These are phyloP conservation scores for Odontomachus brunneus DNA, from an alignment of 1,140 invertebrate genomes.

Conservation along the genomic window DNA sequence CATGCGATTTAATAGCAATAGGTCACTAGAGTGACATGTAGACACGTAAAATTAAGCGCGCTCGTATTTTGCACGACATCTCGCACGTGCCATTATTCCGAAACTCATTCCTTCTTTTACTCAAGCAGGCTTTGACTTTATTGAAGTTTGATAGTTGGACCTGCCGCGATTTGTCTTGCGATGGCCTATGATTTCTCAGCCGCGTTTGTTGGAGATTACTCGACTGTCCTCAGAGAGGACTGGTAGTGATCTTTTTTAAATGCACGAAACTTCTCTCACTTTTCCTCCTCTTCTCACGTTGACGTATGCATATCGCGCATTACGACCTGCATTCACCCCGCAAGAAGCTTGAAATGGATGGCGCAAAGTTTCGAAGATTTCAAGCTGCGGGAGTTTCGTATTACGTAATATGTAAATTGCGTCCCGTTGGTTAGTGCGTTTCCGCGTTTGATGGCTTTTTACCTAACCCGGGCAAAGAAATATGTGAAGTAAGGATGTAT, in stretches of 20 bases:
- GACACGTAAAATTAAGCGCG: background rate
- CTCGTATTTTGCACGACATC: too few relatives aligned
- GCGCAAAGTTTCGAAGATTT: conserved; percentile 41
- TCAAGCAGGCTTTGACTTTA: background rate
- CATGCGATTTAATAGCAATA: background rate
- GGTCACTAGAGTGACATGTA: too few relatives aligned
- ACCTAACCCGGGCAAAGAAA: background rate
- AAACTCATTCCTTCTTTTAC: conserved; percentile 25
- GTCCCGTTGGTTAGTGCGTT: background rate
- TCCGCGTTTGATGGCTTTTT: background rate
- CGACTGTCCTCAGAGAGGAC: background rate
- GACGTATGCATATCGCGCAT: conserved; percentile 42
- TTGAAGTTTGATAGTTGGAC: conserved; percentile 4
- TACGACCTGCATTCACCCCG: conserved; percentile 21
- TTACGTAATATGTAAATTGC: conserved; percentile 43
- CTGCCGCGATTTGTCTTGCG: conserved; percentile 2
- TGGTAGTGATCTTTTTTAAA: conserved; percentile 10
- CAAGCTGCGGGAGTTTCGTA: conserved; percentile 29
- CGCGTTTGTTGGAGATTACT: conserved; percentile 2
- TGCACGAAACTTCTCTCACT: conserved; percentile 32
- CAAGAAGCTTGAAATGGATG: conserved; percentile 43
- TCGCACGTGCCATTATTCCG: conserved; percentile 33
- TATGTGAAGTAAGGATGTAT: background rate
- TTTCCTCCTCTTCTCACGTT: background rate
- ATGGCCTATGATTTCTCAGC: conserved; percentile 1